Evolutionary conservation across 1,140 invertebrate genomes (phyloP).

Genomic region (Cotesia chilonis): DNA sequence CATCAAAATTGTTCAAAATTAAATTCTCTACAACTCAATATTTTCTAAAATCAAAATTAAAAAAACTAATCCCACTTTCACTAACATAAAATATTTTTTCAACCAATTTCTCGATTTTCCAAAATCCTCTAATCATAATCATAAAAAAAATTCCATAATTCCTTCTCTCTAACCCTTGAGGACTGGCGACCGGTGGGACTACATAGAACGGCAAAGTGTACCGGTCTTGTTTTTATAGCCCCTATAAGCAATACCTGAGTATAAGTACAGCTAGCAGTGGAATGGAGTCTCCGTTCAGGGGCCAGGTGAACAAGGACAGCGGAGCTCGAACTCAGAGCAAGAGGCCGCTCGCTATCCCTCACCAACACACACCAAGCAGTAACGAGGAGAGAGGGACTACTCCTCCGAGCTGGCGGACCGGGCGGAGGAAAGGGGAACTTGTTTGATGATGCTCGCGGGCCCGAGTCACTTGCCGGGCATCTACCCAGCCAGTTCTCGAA

Average conservation of each 20-base stretch:
- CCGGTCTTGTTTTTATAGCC: slow-evolving; percentile 67
- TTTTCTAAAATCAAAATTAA: no score
- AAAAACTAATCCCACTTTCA: no score
- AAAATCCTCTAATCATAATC: no score
- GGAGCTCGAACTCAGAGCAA: slow-evolving; percentile 36
- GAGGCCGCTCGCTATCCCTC: slow-evolving; percentile 8
- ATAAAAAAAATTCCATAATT: no score
- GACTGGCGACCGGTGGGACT: slow-evolving; percentile 53
- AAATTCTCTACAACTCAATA: no score
- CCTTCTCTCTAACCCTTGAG: no score
- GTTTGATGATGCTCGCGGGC: slow-evolving; percentile 43
- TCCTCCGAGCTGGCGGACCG: slow-evolving; percentile 40
- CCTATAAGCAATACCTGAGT: slow-evolving; percentile 38
- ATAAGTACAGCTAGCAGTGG: slow-evolving; percentile 44
- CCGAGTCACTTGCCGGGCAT: slow-evolving; percentile 49
- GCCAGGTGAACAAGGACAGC: slow-evolving; percentile 48
- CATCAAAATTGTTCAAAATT: no score
- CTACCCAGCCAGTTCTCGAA: slow-evolving; percentile 57
- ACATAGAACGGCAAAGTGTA: slow-evolving; percentile 62
- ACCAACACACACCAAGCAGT: neutral
- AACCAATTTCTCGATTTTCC: no score
- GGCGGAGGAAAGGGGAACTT: neutral
- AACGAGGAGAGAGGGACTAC: slow-evolving; percentile 38
- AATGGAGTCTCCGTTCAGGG: slow-evolving; percentile 20
- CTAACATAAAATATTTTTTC: no score